Percentiles rank a stretch among this genome's conserved stretches.
phyloP scores from a whole-genome alignment of 2,113 vertebrate species.

The Eurystomus gularis region DNA sequence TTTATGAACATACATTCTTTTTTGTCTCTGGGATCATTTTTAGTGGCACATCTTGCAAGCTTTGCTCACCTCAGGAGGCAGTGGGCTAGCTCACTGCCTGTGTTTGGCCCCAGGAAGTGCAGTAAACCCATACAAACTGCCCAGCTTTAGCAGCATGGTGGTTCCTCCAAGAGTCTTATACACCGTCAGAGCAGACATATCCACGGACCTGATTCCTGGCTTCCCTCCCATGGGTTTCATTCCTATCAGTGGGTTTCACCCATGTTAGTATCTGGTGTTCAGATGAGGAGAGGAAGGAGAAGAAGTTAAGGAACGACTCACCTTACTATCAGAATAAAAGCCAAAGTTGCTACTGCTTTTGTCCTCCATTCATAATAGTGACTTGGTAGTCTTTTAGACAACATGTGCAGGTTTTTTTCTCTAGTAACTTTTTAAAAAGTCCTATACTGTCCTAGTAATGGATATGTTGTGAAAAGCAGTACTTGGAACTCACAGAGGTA shows the following conservation, averaged over 20 bases:
- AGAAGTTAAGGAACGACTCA: neutral
- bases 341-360: neutral
- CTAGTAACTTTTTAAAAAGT: neutral
- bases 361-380: neutral
- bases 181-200: neutral
- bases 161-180: neutral
- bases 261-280: neutral
- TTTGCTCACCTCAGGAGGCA: slow-evolving; percentile 51
- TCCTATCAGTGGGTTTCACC: neutral
- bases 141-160: neutral
- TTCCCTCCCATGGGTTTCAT: neutral
- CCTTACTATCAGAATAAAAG: neutral
- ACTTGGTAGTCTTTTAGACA: neutral
- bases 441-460: neutral
- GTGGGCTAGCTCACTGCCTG: slow-evolving; percentile 16
- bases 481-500: neutral
- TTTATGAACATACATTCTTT: slow-evolving; percentile 42
- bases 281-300: neutral
- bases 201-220: neutral
- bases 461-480: neutral
- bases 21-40: slow-evolving; percentile 42
- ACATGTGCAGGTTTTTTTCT: neutral
- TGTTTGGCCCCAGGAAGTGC: neutral
- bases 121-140: neutral
- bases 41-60: slow-evolving; percentile 62